Conservation (phyloP, 2,888 invertebrate species). For the Hesperia comma region DNA sequence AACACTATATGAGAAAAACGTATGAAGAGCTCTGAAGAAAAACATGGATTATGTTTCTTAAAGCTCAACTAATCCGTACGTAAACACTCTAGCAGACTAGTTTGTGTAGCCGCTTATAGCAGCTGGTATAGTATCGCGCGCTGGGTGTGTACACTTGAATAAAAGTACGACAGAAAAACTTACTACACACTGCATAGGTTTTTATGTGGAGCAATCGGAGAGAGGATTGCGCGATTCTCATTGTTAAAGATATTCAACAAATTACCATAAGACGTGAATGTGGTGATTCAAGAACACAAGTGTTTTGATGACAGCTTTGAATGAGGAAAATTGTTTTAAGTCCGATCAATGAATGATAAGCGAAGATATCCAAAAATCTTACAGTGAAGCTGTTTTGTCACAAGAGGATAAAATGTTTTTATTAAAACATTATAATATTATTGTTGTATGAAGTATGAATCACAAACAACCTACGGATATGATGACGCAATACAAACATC, state of each 20-base stretch:
- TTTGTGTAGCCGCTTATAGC: slow-evolving; percentile 32
- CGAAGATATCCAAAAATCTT: too few species aligned
- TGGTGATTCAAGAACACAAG: not conserved
- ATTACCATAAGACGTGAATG: not conserved
- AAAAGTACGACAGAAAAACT: not conserved
- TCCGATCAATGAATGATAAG: too few species aligned
- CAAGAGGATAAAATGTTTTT: not conserved
- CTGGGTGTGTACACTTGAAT: slow-evolving; percentile 14
- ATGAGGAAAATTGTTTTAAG: too few species aligned
- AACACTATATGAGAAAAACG: not conserved
- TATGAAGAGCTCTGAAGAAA: slow-evolving; percentile 3
- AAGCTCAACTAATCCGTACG: slow-evolving; percentile 20
- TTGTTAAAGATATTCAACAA: slow-evolving; percentile 1
- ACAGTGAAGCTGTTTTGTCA: too few species aligned
- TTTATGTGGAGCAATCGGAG: not conserved
- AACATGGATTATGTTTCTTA: slow-evolving; percentile 12
- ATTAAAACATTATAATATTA: not conserved
- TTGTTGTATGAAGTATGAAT: not conserved
- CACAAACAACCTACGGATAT: not conserved
- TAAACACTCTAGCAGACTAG: slow-evolving; percentile 18
- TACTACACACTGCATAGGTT: not conserved
- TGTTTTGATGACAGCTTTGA: not conserved
- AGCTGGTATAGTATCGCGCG: slow-evolving; percentile 6
- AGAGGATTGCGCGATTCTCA: not conserved
- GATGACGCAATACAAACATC: not conserved